A percentile compares a stretch with the other conserved stretches of the same genome.
These are phyloP conservation scores for Psittacula derbiana DNA, from an alignment of 2,797 vertebrate species.

Conservation along the genomic window DNA sequence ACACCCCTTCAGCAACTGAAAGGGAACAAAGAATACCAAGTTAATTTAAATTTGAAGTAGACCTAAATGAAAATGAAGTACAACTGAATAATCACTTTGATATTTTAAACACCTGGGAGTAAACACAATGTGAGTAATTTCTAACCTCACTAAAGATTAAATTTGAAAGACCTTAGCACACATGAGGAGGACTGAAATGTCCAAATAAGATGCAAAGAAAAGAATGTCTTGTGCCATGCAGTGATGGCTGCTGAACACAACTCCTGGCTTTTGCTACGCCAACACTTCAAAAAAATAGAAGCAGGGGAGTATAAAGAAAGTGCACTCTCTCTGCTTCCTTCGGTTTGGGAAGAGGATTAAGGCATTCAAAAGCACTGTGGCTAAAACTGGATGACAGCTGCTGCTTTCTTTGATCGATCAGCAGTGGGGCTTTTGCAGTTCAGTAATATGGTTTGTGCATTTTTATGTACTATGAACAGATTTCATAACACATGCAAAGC, in stretches of 20 bases:
- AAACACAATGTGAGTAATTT: neutral
- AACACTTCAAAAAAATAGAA: neutral
- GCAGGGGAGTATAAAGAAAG: neutral
- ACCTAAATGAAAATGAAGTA: neutral
- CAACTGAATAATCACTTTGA: neutral
- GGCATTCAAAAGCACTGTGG: neutral
- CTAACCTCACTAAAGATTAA: neutral
- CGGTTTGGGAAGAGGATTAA: conserved; percentile 45
- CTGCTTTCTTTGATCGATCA: conserved; percentile 43
- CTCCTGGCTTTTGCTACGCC: neutral
- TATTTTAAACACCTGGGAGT: neutral
- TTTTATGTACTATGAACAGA: neutral
- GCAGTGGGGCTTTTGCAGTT: neutral
- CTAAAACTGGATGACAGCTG: conserved; percentile 44
- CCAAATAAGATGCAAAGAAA: neutral
- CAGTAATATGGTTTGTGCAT: neutral
- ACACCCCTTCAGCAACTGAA: neutral
- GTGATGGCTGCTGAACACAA: neutral
- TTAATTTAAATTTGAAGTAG: neutral
- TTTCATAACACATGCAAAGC: conserved; percentile 21
- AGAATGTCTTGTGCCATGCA: neutral
- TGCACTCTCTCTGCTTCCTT: neutral
- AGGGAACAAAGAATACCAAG: neutral
- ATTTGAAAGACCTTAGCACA: neutral
- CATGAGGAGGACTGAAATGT: neutral